These are phyloP conservation scores for Dipodomys spectabilis DNA, from an alignment of 2,113 vertebrate species.

Conservation along the genomic window DNA sequence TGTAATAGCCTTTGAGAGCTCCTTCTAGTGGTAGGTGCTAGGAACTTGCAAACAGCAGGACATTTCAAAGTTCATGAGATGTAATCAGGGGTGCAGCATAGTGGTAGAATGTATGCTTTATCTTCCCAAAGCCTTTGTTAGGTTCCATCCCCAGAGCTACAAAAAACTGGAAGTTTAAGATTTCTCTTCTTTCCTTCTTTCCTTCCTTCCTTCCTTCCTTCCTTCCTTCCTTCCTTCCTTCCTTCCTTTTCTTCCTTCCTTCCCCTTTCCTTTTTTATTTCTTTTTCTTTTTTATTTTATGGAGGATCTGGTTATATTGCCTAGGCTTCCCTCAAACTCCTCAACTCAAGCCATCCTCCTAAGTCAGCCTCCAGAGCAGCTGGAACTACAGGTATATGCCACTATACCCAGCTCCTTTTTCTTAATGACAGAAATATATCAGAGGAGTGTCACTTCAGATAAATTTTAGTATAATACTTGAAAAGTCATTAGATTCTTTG, in stretches of 20 bases:
- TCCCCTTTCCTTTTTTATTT: background rate
- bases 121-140: background rate
- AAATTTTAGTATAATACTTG: background rate
- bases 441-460: background rate
- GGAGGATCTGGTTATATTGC: background rate
- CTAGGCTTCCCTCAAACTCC: background rate
- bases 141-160: background rate
- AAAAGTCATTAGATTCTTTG: background rate
- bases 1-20: constrained; percentile 29
- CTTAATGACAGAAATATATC: background rate
- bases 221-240: background rate
- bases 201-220: background rate
- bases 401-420: background rate
- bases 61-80: background rate
- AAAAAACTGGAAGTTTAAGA: background rate
- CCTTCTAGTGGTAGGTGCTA: constrained; percentile 74
- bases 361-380: background rate
- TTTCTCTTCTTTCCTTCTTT: too few relatives aligned
- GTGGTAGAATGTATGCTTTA: background rate
- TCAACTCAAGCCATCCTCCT: background rate
- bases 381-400: too few relatives aligned
- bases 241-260: fast-evolving
- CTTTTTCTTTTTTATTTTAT: background rate
- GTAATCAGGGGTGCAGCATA: background rate
- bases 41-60: background rate